Evolutionary conservation across 2,888 invertebrate species (phyloP).

Genomic region (Serripes groenlandicus): DNA sequence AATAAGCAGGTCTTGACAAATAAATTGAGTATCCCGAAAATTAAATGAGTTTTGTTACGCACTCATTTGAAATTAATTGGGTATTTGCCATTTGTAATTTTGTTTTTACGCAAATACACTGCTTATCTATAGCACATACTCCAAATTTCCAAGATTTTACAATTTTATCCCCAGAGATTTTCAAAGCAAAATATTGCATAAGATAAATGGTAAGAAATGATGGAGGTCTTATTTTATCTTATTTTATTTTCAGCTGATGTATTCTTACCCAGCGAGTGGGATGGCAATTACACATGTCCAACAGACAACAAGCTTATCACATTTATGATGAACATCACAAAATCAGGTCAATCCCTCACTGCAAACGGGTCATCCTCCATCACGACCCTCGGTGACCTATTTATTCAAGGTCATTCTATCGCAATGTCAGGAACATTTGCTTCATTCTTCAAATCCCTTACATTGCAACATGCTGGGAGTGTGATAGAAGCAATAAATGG

Average conservation of each 20-base stretch:
- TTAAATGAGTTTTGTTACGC: too few relatives aligned
- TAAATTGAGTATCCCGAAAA: too few relatives aligned
- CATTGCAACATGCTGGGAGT: slow-evolving; percentile 41
- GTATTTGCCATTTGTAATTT: too few relatives aligned
- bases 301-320: slow-evolving; percentile 31
- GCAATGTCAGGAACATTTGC: slow-evolving; percentile 51
- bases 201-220: too few relatives aligned
- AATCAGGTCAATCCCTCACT: slow-evolving; percentile 20
- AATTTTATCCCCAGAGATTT: too few relatives aligned
- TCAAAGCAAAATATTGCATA: too few relatives aligned
- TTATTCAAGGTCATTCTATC: slow-evolving; percentile 37
- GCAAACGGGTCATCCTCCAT: slow-evolving; percentile 27
- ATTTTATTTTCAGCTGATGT: slow-evolving; percentile 37
- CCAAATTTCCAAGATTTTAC: too few relatives aligned
- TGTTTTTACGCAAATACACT: too few relatives aligned
- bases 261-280: slow-evolving; percentile 63
- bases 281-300: slow-evolving; percentile 56
- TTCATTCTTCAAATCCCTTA: slow-evolving; percentile 36
- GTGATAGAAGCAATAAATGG: slow-evolving; percentile 34
- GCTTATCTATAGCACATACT: too few relatives aligned
- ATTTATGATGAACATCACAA: slow-evolving; percentile 59
- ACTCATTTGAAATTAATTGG: too few relatives aligned
- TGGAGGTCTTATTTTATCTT: too few relatives aligned
- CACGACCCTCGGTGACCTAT: slow-evolving; percentile 35
- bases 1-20: too few relatives aligned